These are phyloP conservation scores for Florisuga fusca DNA, from an alignment of 2,797 vertebrate genomes.

Conservation along the genomic window DNA sequence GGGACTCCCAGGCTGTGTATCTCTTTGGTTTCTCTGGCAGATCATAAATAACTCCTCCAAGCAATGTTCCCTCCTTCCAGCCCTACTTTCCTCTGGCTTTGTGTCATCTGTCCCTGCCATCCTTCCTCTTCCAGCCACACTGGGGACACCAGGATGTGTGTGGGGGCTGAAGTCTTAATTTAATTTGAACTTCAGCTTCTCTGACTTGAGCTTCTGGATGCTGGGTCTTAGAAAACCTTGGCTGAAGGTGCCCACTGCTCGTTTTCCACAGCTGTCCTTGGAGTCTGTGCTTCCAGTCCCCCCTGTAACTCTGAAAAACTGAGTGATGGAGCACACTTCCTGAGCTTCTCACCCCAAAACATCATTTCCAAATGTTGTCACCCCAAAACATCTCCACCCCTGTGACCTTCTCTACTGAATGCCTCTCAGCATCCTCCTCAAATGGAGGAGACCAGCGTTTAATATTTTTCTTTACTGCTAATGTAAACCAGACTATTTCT, in stretches of 20 bases:
- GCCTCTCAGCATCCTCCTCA: not conserved
- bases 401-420: not conserved
- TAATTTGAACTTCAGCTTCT: not conserved
- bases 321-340: rapidly evolving
- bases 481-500: not conserved
- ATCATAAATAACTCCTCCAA: slow-evolving; percentile 3
- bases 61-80: not conserved
- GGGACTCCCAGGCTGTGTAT: slow-evolving; percentile 5
- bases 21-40: not conserved
- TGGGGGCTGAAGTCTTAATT: not conserved
- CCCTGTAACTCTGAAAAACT: not conserved
- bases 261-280: rapidly evolving
- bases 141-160: not conserved
- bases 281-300: not conserved
- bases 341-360: not conserved
- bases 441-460: rapidly evolving
- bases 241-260: not conserved
- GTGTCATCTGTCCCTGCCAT: not conserved
- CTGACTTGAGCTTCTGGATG: not conserved
- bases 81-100: rapidly evolving
- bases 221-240: not conserved
- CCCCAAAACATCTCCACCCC: not conserved
- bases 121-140: not conserved
- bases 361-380: not conserved
- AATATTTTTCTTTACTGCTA: not conserved